Base-by-base conservation (phyloP, 2,888 invertebrate genomes). In the Tetropium fuscum region DNA sequence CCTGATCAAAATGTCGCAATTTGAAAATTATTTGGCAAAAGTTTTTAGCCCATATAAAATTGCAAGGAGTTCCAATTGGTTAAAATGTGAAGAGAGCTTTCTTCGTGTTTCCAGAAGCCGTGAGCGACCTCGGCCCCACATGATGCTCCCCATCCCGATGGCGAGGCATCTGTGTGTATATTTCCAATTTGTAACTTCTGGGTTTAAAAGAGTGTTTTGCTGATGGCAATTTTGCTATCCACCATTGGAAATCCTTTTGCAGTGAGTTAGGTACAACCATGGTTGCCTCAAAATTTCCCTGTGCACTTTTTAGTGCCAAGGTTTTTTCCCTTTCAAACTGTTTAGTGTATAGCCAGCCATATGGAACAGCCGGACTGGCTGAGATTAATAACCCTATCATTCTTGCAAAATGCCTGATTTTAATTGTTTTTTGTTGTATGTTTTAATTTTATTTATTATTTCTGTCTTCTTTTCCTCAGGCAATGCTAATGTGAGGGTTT, bases 131-230 rank as follows among this genome's bases (percentile, higher is more conserved):
- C 13, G 5, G 2, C n/a, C 2, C 13, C 13, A 16, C 18, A 38
- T 5, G 8, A 15, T n/a, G 38, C 41, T 6, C 41, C 41, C 20
- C 38, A 38, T 1, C 38, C 16, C 18, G 38, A 7, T 15, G 15
- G 15, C 1, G 38, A 38, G 15, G 38, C 38, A 15, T 38, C 38
- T 38, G 38, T 15, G 30, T n/a, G 18, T 15, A 38, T 38, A 38
- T 38, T 15, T 15, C 38, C 7, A 27, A n/a, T 27, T 27, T 7
- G 7, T 27, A 27, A 27, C n/a, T 27, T 6, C 27, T 27, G 7
- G 27, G 27, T 27, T 27, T 27, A 27, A 27, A 2, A 27, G 6
- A 27, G 2, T 27, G 7, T 36, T 15, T 15, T 15, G 2, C 36
- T 15, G 13, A 15, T 8, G 3, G 36, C 5, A 15, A 36, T 7